These are phyloP conservation scores for Mirounga angustirostris DNA, from an alignment of 2,113 vertebrate species.

Conservation along the genomic window DNA sequence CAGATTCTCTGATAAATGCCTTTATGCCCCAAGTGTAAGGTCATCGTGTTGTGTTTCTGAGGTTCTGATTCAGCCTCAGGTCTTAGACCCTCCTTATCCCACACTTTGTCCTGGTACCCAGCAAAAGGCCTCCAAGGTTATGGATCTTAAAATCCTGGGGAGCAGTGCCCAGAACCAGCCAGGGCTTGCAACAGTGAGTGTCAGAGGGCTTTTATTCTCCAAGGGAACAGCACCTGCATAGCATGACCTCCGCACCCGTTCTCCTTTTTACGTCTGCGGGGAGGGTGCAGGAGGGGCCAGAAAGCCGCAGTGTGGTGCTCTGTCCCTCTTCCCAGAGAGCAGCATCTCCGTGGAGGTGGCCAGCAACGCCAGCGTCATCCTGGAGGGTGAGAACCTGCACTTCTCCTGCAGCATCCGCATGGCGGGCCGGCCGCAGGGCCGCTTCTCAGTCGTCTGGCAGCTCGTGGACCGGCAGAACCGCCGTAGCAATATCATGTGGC, in stretches of 20 bases:
- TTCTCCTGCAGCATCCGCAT: constrained; percentile 92
- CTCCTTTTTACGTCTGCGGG: background rate
- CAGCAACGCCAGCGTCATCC: constrained; percentile 92
- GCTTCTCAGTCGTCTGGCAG: constrained; percentile 94
- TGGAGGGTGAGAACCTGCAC: constrained; percentile 94
- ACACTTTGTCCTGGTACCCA: background rate
- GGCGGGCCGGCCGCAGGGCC: constrained; percentile 86
- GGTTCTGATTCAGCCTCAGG: background rate
- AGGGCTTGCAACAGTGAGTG: background rate
- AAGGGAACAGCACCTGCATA: background rate
- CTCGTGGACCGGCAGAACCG: constrained; percentile 90
- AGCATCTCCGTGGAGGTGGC: constrained; percentile 94
- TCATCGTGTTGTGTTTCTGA: background rate
- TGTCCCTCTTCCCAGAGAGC: constrained; percentile 91
- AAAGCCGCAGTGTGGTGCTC: background rate
- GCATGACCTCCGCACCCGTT: background rate
- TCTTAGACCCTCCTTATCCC: background rate
- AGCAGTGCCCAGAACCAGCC: background rate
- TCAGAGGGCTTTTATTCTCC: background rate
- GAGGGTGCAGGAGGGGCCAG: background rate
- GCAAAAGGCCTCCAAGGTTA: background rate
- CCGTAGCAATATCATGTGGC: constrained; percentile 91
- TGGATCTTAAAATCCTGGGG: background rate
- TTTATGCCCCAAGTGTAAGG: background rate
- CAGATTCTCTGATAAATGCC: background rate